A percentile compares a stretch with the other conserved stretches of the same genome.
Evolutionary conservation across 1,140 invertebrate species (phyloP).

Genomic region (Copidosoma floridanum): DNA sequence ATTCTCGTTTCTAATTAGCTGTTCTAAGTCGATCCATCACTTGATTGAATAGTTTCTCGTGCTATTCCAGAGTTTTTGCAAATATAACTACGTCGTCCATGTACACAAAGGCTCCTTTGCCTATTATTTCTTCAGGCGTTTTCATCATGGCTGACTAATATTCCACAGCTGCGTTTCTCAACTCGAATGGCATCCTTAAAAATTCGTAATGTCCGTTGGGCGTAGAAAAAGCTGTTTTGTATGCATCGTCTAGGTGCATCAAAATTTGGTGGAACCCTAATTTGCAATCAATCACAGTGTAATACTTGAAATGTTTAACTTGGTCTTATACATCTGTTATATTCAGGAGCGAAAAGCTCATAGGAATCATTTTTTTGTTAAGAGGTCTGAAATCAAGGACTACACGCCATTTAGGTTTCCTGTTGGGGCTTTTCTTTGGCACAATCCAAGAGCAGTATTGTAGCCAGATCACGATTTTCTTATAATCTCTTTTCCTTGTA

Average conservation of each 20-base stretch:
- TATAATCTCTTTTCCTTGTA: slow-evolving; percentile 31
- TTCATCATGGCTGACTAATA: slow-evolving; percentile 48
- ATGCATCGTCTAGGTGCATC: slow-evolving; percentile 40
- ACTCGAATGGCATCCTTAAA: slow-evolving; percentile 43
- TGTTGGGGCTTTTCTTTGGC: slow-evolving; percentile 32
- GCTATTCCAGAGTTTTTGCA: slow-evolving; percentile 39
- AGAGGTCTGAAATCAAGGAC: slow-evolving; percentile 45
- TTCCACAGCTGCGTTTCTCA: slow-evolving; percentile 39
- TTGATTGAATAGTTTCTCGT: slow-evolving; percentile 5
- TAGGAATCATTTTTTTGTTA: slow-evolving; percentile 47
- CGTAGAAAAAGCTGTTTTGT: slow-evolving; percentile 50
- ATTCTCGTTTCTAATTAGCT: background rate
- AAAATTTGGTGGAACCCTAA: slow-evolving; percentile 57
- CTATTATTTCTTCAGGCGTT: slow-evolving; percentile 41
- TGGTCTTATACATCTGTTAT: slow-evolving; percentile 49
- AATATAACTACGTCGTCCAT: slow-evolving; percentile 52
- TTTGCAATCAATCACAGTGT: slow-evolving; percentile 49
- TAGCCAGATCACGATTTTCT: slow-evolving; percentile 28
- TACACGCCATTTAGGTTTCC: slow-evolving; percentile 29
- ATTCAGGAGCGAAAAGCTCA: slow-evolving; percentile 58
- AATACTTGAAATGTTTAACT: slow-evolving; percentile 42
- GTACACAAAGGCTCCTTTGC: slow-evolving; percentile 43
- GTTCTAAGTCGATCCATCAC: background rate
- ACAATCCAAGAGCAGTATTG: slow-evolving; percentile 28
- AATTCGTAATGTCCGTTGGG: slow-evolving; percentile 43